These are phyloP conservation scores for Odontomachus brunneus DNA, from an alignment of 1,140 invertebrate species.

Conservation along the genomic window DNA sequence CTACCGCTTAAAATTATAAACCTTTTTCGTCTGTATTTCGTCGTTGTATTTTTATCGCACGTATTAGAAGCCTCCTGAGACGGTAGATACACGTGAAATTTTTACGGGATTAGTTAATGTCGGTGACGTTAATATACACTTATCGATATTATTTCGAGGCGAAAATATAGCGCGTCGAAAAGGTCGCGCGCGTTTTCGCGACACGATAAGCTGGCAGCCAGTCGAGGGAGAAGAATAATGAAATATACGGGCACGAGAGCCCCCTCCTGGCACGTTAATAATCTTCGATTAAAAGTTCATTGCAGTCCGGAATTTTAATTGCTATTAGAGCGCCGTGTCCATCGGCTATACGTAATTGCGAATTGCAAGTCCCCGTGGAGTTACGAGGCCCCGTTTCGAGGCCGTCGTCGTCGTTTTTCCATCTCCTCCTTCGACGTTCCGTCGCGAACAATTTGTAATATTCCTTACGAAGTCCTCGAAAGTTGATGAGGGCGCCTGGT, in stretches of 20 bases:
- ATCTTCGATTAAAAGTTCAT: slow-evolving; percentile 71
- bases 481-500: slow-evolving; percentile 45
- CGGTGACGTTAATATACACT: slow-evolving; percentile 1
- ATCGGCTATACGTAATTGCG: slow-evolving; percentile 68
- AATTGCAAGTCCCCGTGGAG: slow-evolving; percentile 36
- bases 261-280: slow-evolving; percentile 54
- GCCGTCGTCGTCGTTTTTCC: neutral
- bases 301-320: slow-evolving; percentile 73
- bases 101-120: neutral
- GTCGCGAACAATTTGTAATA: slow-evolving; percentile 67
- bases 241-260: slow-evolving; percentile 7
- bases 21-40: neutral
- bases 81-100: neutral
- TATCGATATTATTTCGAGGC: neutral
- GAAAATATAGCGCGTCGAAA: neutral
- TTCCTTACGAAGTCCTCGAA: slow-evolving; percentile 63
- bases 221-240: slow-evolving; percentile 43
- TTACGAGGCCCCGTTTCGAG: slow-evolving; percentile 20
- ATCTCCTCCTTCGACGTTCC: slow-evolving; percentile 15
- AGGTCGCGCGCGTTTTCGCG: neutral
- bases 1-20: slow-evolving; percentile 8
- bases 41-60: neutral
- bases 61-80: neutral
- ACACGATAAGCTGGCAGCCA: slow-evolving; percentile 1
- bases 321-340: slow-evolving; percentile 69